Evolutionary conservation across 2,113 vertebrate genomes (phyloP), one percentile per base, ranked within the genome.

Genomic region (Tinamus guttatus): DNA sequence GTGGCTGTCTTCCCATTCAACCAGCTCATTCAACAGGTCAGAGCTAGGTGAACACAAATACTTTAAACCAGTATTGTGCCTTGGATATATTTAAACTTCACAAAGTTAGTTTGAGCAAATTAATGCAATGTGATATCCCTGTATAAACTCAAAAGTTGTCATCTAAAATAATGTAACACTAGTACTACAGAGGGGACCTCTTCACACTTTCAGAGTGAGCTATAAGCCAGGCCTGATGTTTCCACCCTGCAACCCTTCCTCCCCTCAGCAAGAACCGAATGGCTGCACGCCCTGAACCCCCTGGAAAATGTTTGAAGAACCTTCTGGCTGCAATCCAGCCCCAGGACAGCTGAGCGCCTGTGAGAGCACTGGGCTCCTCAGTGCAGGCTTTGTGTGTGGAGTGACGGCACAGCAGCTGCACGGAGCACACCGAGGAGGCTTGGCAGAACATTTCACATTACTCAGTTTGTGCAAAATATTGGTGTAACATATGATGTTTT

Each of bases 391-490:
- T 96, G 68, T 92, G 80, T 80, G 65, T 4, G 6, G 79, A n/a
- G 76, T 90, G 82, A 82, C 83, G 87, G 54, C 69, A 56, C 13
- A 78, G 60, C 84, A 93, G 85, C 85, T 96, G 79, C 69, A 91
- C 91, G 94, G 81, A 92, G 52, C 82, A 92, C 86, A 85, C 32
- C 0, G 2, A 74, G 38, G 56, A 87, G 75, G 79, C 90, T 90
- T 93, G 91, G 86, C 92, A 88, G 81, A 86, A 62, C 40, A 78
- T 59, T 47, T 64, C 40, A 36, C 71, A 81, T 87, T 60, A 81
- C 85, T 93, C 84, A 20, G 54, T 62, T 78, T 56, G 64, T 70
- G 56, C 91, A 96, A 96, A 97, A 73, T 75, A 60, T 11, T 54
- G 34, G 77, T 88, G 63, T 65, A 81, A 68, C n/a, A 30, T 64